These are phyloP conservation scores for Orthosia gothica DNA, from an alignment of 2,888 invertebrate genomes.

Conservation along the genomic window DNA sequence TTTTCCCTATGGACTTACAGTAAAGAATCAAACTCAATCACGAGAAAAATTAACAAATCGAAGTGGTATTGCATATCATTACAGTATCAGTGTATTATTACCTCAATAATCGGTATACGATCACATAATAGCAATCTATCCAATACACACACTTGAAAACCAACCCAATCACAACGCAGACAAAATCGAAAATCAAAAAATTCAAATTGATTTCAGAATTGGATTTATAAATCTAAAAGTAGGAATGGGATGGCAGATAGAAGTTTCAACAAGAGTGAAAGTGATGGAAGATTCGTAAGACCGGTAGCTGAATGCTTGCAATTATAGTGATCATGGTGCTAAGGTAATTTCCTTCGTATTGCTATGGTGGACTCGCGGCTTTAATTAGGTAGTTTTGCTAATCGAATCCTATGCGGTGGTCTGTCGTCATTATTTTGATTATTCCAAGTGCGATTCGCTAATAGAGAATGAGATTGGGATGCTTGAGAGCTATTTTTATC, in stretches of 20 bases:
- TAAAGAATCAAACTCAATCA: conserved; percentile 22
- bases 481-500: conserved; percentile 61
- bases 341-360: conserved; percentile 85
- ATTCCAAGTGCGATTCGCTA: conserved; percentile 78
- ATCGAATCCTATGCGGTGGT: conserved; percentile 87
- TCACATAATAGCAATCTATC: conserved; percentile 44
- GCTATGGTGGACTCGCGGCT: conserved; percentile 81
- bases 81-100: conserved; percentile 58
- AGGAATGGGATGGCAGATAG: conserved; percentile 73
- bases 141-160: conserved; percentile 41
- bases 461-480: conserved; percentile 75
- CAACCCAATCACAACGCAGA: conserved; percentile 31
- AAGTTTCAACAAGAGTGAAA: conserved; percentile 71
- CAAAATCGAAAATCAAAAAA: conserved; percentile 59
- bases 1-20: not conserved
- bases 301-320: conserved; percentile 85
- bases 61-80: conserved; percentile 46
- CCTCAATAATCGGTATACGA: conserved; percentile 59
- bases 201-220: conserved; percentile 61
- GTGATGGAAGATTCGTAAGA: conserved; percentile 84
- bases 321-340: conserved; percentile 85
- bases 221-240: conserved; percentile 75
- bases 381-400: conserved; percentile 88
- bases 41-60: conserved; percentile 30
- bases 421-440: conserved; percentile 88